phyloP scores from a whole-genome alignment of 1,140 invertebrate genomes.

The Bombus turneri region DNA sequence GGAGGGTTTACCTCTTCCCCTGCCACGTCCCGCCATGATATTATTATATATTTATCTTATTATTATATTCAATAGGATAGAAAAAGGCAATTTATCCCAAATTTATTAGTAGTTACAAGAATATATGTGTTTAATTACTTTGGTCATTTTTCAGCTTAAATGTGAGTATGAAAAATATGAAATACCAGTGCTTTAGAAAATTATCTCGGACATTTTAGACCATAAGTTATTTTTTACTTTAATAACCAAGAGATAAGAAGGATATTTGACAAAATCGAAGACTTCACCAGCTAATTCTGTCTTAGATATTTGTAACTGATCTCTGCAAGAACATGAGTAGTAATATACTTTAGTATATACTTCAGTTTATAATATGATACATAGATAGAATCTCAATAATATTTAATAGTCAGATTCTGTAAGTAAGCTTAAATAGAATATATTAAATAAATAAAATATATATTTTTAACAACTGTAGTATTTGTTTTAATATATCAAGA shows the following conservation, averaged over 20 bases:
- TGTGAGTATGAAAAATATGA: background rate
- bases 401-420: background rate
- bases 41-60: background rate
- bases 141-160: background rate
- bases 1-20: constrained; percentile 82
- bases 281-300: constrained; percentile 91
- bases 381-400: background rate
- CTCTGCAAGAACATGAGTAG: constrained; percentile 99
- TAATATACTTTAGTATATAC: constrained; percentile 96
- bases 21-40: constrained; percentile 80
- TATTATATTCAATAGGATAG: background rate
- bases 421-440: background rate
- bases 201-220: constrained; percentile 68
- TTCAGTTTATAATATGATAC: constrained; percentile 77
- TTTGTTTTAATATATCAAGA: no score
- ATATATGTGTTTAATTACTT: background rate
- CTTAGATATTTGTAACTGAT: constrained; percentile 92
- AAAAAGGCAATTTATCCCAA: background rate
- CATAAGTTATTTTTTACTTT: constrained; percentile 86
- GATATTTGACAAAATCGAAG: constrained; percentile 97
- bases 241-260: constrained; percentile 97
- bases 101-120: background rate
- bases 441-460: background rate
- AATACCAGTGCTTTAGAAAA: background rate
- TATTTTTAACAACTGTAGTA: background rate